Conservation (phyloP, 2,113 vertebrate species). For the Bujurquina vittata region DNA sequence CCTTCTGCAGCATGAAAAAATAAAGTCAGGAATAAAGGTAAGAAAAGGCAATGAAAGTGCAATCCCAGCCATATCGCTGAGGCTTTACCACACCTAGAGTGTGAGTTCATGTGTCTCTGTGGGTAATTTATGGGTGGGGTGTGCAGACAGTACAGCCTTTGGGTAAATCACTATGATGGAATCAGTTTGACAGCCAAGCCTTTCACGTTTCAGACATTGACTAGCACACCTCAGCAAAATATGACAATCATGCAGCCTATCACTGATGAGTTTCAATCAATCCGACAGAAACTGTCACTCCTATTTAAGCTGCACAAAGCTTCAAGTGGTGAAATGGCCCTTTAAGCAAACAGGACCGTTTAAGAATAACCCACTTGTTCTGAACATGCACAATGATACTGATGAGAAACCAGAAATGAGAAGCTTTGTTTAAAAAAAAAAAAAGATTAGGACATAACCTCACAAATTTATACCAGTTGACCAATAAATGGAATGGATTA, state of each 20-base stretch:
- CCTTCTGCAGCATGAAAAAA: neutral
- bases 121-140: conserved; percentile 33
- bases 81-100: neutral
- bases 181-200: conserved; percentile 13
- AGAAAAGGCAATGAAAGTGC: conserved; percentile 1
- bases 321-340: neutral
- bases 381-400: neutral
- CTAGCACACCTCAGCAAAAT: conserved; percentile 19
- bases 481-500: neutral
- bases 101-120: neutral
- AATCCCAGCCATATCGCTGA: conserved; percentile 5
- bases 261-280: neutral
- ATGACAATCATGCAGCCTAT: neutral
- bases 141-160: conserved; percentile 23
- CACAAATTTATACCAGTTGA: neutral
- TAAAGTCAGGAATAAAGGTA: neutral
- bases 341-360: neutral
- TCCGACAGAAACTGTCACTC: neutral
- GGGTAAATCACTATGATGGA: conserved; percentile 39
- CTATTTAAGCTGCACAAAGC: neutral
- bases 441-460: neutral
- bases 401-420: neutral
- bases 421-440: neutral
- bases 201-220: neutral
- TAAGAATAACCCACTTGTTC: neutral